Evolutionary conservation across 1,140 invertebrate species (phyloP).

Genomic region (Zaprionus lachaisei): DNA sequence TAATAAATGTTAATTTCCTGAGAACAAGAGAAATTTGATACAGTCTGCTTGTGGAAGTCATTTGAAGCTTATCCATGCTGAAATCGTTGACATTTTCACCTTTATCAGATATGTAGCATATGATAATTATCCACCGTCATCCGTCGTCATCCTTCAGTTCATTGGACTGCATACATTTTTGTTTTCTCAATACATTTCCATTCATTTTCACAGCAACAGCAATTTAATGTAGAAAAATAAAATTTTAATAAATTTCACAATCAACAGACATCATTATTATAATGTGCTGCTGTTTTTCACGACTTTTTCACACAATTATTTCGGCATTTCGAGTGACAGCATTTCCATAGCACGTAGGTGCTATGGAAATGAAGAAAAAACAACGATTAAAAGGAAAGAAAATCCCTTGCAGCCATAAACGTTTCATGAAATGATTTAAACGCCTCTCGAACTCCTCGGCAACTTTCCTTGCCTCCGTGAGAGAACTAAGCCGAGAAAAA

Average conservation of each 20-base stretch:
- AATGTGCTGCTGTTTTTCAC: conserved; percentile 44
- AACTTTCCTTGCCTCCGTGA: conserved; percentile 18
- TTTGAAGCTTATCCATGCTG: conserved; percentile 4
- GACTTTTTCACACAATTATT: conserved; percentile 65
- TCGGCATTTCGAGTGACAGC: conserved; percentile 56
- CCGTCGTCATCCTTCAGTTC: background rate
- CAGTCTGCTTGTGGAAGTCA: conserved; percentile 8
- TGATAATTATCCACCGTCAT: conserved; percentile 10
- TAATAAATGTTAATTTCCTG: conserved; percentile 51
- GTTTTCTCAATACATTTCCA: background rate
- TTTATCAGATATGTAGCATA: conserved; percentile 15
- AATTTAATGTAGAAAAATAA: conserved; percentile 31
- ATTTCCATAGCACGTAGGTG: conserved; percentile 65
- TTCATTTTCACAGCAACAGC: conserved; percentile 3
- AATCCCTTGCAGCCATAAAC: conserved; percentile 32
- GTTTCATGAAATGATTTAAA: conserved; percentile 36
- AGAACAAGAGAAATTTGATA: background rate
- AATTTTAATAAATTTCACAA: conserved; percentile 60
- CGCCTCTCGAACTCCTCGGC: conserved; percentile 18
- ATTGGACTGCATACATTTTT: background rate
- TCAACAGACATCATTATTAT: conserved; percentile 65
- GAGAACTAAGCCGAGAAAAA: conserved; percentile 9
- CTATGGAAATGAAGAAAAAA: conserved; percentile 10
- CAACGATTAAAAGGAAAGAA: conserved; percentile 33
- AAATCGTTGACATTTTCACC: background rate